These are phyloP conservation scores for Tiliacea citrago DNA, from an alignment of 2,888 invertebrate species.

Conservation along the genomic window DNA sequence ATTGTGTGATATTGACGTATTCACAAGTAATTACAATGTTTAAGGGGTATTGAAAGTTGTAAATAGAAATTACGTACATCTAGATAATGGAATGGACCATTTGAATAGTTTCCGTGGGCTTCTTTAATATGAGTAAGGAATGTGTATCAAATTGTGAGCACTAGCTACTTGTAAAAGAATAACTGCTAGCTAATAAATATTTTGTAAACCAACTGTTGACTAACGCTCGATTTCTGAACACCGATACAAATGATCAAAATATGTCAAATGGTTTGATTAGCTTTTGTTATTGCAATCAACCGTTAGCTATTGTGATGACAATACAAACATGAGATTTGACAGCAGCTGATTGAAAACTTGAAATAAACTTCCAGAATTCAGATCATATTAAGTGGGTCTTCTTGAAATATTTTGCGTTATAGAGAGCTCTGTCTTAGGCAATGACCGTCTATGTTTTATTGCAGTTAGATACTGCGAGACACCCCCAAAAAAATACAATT, in stretches of 20 bases:
- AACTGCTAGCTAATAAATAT: background rate
- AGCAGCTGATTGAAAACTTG: background rate
- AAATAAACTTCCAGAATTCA: background rate
- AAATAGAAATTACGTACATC: constrained; percentile 30
- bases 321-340: no score
- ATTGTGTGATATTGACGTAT: constrained; percentile 55
- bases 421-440: background rate
- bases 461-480: background rate
- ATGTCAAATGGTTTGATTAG: constrained; percentile 4
- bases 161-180: background rate
- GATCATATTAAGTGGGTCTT: background rate
- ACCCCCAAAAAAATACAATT: background rate
- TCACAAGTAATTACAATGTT: constrained; percentile 22
- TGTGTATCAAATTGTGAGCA: background rate
- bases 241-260: background rate
- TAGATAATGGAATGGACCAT: constrained; percentile 10
- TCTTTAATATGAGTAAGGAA: background rate
- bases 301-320: no score
- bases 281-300: constrained; percentile 6
- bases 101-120: constrained; percentile 8
- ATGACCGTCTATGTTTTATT: no score
- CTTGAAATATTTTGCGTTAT: background rate
- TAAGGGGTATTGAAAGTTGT: constrained; percentile 17
- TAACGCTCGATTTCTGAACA: background rate
- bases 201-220: background rate